phyloP scores from a whole-genome alignment of 2,113 vertebrate genomes.

The Accipiter cooperii region DNA sequence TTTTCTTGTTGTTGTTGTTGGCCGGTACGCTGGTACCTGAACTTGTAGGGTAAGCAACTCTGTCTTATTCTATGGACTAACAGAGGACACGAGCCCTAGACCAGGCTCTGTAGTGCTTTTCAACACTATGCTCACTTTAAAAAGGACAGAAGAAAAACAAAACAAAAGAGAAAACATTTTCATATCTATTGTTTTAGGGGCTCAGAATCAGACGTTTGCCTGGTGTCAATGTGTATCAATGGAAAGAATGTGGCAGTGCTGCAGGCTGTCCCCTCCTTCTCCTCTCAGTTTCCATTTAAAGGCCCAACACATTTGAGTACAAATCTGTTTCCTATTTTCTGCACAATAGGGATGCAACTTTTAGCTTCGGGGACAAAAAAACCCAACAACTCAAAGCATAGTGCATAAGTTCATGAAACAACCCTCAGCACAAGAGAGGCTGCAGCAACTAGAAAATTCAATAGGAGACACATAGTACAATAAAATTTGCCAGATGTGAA shows the following conservation, averaged over 20 bases:
- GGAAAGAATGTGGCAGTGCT: slow-evolving; percentile 33
- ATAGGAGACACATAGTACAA: not conserved
- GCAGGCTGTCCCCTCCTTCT: not conserved
- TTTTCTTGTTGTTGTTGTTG: not conserved
- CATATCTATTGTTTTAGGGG: slow-evolving; percentile 7
- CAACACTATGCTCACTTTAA: not conserved
- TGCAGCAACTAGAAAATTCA: not conserved
- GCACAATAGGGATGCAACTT: slow-evolving; percentile 29
- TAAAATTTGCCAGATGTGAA: not conserved
- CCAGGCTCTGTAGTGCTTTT: not conserved
- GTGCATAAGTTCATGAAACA: slow-evolving; percentile 3
- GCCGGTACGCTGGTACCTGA: not conserved
- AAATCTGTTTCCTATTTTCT: slow-evolving; percentile 52
- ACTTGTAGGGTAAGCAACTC: not conserved
- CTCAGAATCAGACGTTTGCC: not conserved
- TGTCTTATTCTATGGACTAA: not conserved
- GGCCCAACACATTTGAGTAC: not conserved
- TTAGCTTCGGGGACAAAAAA: not conserved
- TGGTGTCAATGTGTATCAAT: not conserved
- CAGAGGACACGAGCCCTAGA: not conserved
- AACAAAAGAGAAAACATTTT: not conserved
- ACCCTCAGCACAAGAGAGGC: not conserved
- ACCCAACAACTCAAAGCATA: not conserved
- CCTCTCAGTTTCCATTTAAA: slow-evolving; percentile 22
- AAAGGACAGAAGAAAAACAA: not conserved